A percentile compares a stretch with the other conserved stretches of the same genome.
phyloP scores from a whole-genome alignment of 1,140 invertebrate genomes.

The Drosophila seguyi region DNA sequence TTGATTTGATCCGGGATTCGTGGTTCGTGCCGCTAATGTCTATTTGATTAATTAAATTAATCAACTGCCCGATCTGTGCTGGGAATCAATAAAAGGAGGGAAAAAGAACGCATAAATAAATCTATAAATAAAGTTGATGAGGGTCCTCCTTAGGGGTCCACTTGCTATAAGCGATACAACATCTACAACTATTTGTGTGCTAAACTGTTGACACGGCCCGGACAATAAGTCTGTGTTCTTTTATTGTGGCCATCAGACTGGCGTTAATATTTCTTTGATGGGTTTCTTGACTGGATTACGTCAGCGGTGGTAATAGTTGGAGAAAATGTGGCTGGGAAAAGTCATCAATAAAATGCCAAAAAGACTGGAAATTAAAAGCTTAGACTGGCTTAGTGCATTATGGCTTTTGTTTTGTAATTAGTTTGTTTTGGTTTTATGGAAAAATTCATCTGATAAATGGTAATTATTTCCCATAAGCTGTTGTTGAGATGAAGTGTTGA shows the following conservation, averaged over 20 bases:
- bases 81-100: constrained; percentile 49
- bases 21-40: constrained; percentile 72
- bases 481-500: not conserved
- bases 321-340: constrained; percentile 12
- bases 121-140: constrained; percentile 51
- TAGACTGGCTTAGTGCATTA: constrained; percentile 1
- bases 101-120: constrained; percentile 44
- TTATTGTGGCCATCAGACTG: constrained; percentile 10
- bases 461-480: not conserved
- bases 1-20: constrained; percentile 38
- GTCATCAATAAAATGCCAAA: constrained; percentile 6
- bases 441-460: not conserved
- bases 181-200: constrained; percentile 24
- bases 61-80: constrained; percentile 49
- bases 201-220: constrained; percentile 59
- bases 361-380: constrained; percentile 5
- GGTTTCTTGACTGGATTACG: constrained; percentile 50
- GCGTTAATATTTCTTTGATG: constrained; percentile 41
- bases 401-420: not conserved
- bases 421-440: not conserved
- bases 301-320: constrained; percentile 25
- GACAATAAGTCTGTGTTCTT: constrained; percentile 16
- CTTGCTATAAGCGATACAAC: constrained; percentile 10
- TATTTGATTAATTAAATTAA: constrained; percentile 81
- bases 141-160: constrained; percentile 43